phyloP scores from a whole-genome alignment of 2,888 invertebrate genomes.

The Myathropa florea region DNA sequence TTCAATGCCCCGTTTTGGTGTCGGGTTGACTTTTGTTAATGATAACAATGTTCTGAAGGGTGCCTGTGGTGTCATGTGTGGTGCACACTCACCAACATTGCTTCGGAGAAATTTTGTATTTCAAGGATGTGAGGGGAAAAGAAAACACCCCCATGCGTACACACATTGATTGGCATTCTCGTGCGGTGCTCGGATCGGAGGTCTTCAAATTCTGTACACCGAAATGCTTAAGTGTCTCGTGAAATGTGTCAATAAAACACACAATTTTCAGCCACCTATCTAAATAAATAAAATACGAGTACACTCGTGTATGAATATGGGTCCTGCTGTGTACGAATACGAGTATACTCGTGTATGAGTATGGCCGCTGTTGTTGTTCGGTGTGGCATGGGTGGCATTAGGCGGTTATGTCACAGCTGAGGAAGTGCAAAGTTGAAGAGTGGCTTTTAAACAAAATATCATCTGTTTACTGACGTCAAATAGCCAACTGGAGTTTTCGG shows the following conservation, averaged over 20 bases:
- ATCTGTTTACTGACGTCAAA: too few species aligned
- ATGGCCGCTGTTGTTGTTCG: too few species aligned
- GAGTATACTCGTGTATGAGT: too few species aligned
- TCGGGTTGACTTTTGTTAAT: background rate
- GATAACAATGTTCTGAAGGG: background rate
- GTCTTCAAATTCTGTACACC: background rate
- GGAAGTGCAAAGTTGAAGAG: too few species aligned
- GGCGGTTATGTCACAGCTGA: too few species aligned
- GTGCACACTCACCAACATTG: background rate
- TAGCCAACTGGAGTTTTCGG: too few species aligned
- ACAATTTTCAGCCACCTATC: background rate
- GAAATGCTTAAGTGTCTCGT: background rate
- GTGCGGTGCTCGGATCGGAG: background rate
- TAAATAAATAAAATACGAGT: background rate
- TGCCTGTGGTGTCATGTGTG: background rate
- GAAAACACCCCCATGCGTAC: background rate
- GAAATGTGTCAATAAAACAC: background rate
- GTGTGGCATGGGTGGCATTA: too few species aligned
- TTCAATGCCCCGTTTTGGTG: background rate
- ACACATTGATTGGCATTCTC: background rate
- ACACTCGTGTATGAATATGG: too few species aligned
- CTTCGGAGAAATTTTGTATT: too few species aligned
- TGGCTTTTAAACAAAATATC: too few species aligned
- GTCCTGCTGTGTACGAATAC: too few species aligned
- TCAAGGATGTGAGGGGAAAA: background rate